Conservation (phyloP, 2,888 invertebrate species). For the Willowsia nigromaculata region DNA sequence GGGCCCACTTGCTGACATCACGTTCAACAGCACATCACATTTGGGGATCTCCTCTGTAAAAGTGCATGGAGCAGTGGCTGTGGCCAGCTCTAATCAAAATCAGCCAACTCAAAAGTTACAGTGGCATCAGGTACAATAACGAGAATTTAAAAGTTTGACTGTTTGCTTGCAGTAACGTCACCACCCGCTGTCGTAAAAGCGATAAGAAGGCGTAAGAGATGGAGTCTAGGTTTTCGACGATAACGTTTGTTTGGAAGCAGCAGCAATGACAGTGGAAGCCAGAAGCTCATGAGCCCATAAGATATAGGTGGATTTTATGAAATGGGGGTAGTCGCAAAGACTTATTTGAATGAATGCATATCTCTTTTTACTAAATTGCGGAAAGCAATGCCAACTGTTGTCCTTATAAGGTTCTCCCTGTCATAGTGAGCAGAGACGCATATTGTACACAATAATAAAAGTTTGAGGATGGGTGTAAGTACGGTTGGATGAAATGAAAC, state of each 20-base stretch:
- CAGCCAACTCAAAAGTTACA: slow-evolving; percentile 20
- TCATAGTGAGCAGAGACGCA: background rate
- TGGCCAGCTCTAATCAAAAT: slow-evolving; percentile 22
- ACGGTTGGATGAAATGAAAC: background rate
- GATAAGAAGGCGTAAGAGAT: slow-evolving; percentile 20
- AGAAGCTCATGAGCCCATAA: background rate
- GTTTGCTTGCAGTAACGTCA: slow-evolving; percentile 19
- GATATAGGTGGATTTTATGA: background rate
- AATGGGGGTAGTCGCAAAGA: background rate
- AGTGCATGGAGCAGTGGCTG: background rate
- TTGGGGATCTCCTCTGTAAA: background rate
- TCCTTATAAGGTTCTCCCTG: slow-evolving; percentile 32
- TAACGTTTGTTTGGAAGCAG: slow-evolving; percentile 1
- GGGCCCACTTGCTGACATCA: background rate
- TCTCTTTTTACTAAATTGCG: slow-evolving; percentile 15
- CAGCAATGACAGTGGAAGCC: background rate
- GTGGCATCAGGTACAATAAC: background rate
- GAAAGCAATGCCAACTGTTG: slow-evolving; percentile 39
- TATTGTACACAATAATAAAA: background rate
- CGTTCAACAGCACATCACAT: background rate
- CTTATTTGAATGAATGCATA: background rate
- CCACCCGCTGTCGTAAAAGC: slow-evolving; percentile 55
- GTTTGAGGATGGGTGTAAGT: background rate
- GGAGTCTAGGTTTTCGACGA: slow-evolving; percentile 14
- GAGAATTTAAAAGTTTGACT: slow-evolving; percentile 36